These are phyloP conservation scores for Ellobius talpinus DNA, from an alignment of 2,113 vertebrate species.

Conservation along the genomic window DNA sequence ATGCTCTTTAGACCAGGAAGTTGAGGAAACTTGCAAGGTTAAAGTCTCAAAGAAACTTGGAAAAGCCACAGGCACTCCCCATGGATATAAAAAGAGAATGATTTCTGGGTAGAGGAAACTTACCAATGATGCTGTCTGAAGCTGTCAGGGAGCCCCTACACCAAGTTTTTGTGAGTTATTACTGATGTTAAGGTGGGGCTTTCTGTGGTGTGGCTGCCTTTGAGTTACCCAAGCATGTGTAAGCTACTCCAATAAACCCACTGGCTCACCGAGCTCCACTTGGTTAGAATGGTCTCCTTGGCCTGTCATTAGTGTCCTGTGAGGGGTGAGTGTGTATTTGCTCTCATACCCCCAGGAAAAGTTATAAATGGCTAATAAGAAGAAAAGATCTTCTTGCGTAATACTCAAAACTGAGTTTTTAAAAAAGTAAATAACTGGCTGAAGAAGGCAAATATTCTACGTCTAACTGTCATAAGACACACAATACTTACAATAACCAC, in stretches of 20 bases:
- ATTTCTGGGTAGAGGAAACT: neutral
- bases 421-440: conserved; percentile 77
- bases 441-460: conserved; percentile 80
- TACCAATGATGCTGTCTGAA: neutral
- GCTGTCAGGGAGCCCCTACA: neutral
- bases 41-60: neutral
- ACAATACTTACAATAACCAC: conserved; percentile 46
- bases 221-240: neutral
- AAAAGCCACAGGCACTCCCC: neutral
- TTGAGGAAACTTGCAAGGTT: neutral
- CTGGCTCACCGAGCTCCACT: neutral
- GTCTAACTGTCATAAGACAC: conserved; percentile 72
- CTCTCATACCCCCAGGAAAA: neutral
- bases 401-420: conserved; percentile 68
- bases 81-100: neutral
- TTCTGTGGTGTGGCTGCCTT: neutral
- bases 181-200: too few species aligned
- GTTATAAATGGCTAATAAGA: neutral
- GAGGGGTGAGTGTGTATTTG: neutral
- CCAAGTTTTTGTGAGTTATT: too few species aligned
- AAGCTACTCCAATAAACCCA: neutral
- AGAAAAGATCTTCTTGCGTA: neutral
- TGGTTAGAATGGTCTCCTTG: neutral
- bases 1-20: neutral
- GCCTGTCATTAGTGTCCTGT: neutral